Evolutionary conservation across 2,113 vertebrate genomes (phyloP).

Genomic region (Melozone crissalis): DNA sequence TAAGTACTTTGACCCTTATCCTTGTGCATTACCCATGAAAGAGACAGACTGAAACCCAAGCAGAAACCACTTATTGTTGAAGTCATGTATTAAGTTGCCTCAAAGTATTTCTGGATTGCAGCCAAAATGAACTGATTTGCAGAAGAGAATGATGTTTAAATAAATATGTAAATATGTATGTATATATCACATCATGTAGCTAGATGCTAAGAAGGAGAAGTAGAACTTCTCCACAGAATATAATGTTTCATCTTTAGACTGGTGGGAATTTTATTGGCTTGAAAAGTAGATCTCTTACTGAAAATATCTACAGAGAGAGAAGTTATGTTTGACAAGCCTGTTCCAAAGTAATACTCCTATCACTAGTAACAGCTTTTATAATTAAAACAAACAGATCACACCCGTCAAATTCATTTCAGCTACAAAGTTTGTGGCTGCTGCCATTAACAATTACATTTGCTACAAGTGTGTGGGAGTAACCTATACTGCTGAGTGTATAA

Average conservation of each 20-base stretch:
- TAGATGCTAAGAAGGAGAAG: not conserved
- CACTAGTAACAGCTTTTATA: not conserved
- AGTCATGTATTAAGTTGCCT: not conserved
- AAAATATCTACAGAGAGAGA: not conserved
- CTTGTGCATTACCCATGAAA: not conserved
- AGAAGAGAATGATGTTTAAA: not conserved
- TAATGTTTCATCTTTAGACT: not conserved
- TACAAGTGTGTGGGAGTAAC: not conserved
- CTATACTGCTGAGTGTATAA: not conserved
- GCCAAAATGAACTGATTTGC: not conserved
- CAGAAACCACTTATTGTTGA: not conserved
- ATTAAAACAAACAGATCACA: not conserved
- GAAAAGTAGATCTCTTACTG: not conserved
- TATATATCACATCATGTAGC: not conserved
- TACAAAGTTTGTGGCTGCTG: not conserved
- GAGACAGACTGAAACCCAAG: not conserved
- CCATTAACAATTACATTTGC: not conserved
- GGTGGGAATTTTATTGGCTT: not conserved
- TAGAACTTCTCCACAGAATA: not conserved
- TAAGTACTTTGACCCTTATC: not conserved
- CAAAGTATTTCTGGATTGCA: not conserved
- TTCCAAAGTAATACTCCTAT: not conserved
- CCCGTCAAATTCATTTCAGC: not conserved
- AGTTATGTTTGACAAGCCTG: not conserved
- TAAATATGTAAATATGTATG: not conserved